Percentiles rank a stretch among this genome's conserved stretches.
These are phyloP conservation scores for Euclidia mi DNA, from an alignment of 2,888 invertebrate species.

Conservation along the genomic window DNA sequence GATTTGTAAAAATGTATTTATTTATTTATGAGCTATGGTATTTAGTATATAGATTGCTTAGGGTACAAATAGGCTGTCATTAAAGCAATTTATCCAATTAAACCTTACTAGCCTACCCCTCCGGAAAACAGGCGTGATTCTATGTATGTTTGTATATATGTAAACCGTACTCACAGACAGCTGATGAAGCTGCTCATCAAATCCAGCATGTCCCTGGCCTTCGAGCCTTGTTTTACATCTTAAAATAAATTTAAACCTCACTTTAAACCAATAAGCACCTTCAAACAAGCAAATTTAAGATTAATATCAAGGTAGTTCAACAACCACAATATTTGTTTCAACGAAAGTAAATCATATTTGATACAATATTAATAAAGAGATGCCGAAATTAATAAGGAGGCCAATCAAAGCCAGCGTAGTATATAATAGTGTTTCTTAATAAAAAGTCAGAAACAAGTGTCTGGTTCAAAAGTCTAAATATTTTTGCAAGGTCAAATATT, in stretches of 20 bases:
- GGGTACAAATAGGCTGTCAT: too few relatives aligned
- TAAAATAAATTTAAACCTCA: too few relatives aligned
- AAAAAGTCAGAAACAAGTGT: slow-evolving; percentile 19
- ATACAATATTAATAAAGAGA: too few relatives aligned
- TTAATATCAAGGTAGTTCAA: background rate
- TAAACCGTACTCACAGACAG: too few relatives aligned
- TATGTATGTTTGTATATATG: too few relatives aligned
- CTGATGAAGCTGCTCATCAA: too few relatives aligned
- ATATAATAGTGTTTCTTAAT: slow-evolving; percentile 29
- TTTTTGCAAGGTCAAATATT: background rate
- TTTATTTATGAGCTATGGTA: background rate
- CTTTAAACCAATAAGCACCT: background rate
- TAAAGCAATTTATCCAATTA: too few relatives aligned
- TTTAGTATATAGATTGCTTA: too few relatives aligned
- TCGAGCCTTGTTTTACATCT: too few relatives aligned
- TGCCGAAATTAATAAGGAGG: slow-evolving; percentile 23
- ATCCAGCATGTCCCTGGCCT: too few relatives aligned
- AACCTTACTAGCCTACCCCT: too few relatives aligned
- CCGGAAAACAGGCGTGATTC: too few relatives aligned
- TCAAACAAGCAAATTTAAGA: background rate
- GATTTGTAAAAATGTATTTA: slow-evolving; percentile 2
- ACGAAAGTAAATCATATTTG: slow-evolving; percentile 10
- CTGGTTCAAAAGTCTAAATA: background rate
- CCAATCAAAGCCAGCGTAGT: slow-evolving; percentile 30
- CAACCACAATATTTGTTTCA: slow-evolving; percentile 35